Evolutionary conservation across 2,888 invertebrate genomes (phyloP), one percentile per base, ranked within the genome.

Genomic region (Apantesis nais): DNA sequence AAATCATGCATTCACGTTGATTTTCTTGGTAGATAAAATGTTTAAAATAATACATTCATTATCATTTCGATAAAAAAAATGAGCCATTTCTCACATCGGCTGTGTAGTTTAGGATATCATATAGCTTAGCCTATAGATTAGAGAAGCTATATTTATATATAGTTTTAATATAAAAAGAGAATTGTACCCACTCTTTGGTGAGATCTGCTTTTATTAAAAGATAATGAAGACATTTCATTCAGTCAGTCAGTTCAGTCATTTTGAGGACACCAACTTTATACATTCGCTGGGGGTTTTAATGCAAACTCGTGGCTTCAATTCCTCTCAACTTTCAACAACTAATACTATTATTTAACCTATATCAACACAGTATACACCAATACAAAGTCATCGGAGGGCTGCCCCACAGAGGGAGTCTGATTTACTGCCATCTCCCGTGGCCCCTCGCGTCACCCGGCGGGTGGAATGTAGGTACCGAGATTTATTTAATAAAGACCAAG

Each of bases 401-500:
- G 48, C 68, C 60, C 75, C 73, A 78, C 76, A 34, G 34, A 73
- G 78, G 72, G 74, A 71, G 71, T 75, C 75, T 87, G 88, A 88
- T 88, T 89, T 86, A 89, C 80, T 76, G 82, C 76, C 82, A 74
- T 85, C 85, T 86, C 89, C 77, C 75, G 82, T 86, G 83, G 86
- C 83, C 88, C 83, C 81, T 52, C 78, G 80, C 83, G 79, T 80
- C 83, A 77, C 75, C 80, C 72, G 67, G 74, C 74, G 69, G 68
- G 72, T 73, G 66, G 67, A 12, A 48, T 48, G 48, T n/a, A 52
- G 34, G 34, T 70, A 70, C 68, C 71, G 64, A 77, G 72, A 74
- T 63, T 74, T 78, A 79, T 73, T 78, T 75, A 82, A 77, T 80
- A 79, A 78, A 75, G 62, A 72, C 25, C 39, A n/a, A 68, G 69